These are phyloP conservation scores for Lepus oiostolus DNA, from an alignment of 2,797 vertebrate genomes.

Conservation along the genomic window DNA sequence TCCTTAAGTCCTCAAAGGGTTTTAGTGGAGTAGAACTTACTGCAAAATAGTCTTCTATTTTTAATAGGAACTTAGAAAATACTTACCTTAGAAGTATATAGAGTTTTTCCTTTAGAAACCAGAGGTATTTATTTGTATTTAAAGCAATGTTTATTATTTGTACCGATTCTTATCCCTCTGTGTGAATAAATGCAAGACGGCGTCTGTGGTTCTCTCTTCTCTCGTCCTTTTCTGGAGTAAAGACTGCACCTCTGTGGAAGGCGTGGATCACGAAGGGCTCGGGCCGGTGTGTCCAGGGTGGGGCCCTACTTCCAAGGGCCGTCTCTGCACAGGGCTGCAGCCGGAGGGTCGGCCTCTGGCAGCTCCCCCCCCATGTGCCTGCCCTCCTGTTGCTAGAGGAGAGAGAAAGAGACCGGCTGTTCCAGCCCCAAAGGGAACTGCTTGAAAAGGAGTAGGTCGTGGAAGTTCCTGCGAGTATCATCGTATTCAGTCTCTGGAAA, in stretches of 20 bases:
- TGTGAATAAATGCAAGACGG: constrained; percentile 86
- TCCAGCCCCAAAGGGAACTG: not conserved
- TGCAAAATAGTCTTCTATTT: constrained; percentile 83
- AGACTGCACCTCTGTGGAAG: not conserved
- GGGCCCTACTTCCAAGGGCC: not conserved
- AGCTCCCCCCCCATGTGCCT: not conserved
- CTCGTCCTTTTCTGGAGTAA: not conserved
- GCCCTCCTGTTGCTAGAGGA: not conserved
- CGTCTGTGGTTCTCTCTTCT: constrained; percentile 77
- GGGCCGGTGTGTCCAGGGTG: not conserved
- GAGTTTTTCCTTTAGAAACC: constrained; percentile 78
- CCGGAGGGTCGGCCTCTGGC: not conserved
- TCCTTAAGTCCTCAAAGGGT: constrained; percentile 67
- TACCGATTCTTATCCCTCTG: constrained; percentile 76
- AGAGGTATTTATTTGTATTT: constrained; percentile 88
- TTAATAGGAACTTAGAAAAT: constrained; percentile 79
- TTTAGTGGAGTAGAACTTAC: constrained; percentile 71
- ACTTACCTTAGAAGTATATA: constrained; percentile 43
- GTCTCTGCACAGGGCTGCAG: not conserved
- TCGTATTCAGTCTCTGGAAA: constrained; percentile 1
- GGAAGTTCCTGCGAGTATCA: not conserved
- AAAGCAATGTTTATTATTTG: constrained; percentile 83
- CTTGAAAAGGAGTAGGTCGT: constrained; percentile 24
- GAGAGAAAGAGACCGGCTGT: not conserved
- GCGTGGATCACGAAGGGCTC: not conserved